Percentiles rank a stretch among this genome's conserved stretches.
phyloP scores from a whole-genome alignment of 2,797 vertebrate species.

The Dryobates pubescens region DNA sequence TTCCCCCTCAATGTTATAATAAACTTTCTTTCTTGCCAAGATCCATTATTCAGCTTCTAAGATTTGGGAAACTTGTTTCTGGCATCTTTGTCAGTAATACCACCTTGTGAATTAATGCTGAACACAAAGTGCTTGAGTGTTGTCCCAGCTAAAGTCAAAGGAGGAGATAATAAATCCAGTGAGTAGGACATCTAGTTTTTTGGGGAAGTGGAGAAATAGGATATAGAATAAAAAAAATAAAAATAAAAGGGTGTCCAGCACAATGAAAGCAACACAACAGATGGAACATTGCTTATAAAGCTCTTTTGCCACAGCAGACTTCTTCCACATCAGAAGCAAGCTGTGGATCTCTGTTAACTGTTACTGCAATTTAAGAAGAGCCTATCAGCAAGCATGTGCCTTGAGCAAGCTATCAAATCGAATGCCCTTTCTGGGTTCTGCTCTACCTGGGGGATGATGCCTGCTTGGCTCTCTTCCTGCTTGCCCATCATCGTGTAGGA shows the following conservation, averaged over 20 bases:
- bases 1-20: neutral
- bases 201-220: neutral
- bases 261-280: neutral
- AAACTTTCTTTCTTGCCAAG: neutral
- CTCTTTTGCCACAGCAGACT: neutral
- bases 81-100: neutral
- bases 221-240: neutral
- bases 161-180: neutral
- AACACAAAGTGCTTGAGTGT: neutral
- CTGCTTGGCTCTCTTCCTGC: conserved; percentile 96
- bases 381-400: neutral
- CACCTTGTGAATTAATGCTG: neutral
- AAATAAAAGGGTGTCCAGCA: neutral
- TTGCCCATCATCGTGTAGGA: conserved; percentile 99
- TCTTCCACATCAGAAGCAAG: neutral
- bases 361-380: neutral
- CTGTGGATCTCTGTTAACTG: neutral
- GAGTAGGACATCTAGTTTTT: neutral
- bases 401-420: neutral
- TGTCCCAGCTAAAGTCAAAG: neutral
- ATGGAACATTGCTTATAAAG: neutral
- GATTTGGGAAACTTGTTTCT: neutral
- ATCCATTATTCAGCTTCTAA: neutral
- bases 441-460: conserved; percentile 96
- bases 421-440: neutral